Base-by-base conservation (phyloP, 1,140 invertebrate genomes). In the Coptotermes formosanus region DNA sequence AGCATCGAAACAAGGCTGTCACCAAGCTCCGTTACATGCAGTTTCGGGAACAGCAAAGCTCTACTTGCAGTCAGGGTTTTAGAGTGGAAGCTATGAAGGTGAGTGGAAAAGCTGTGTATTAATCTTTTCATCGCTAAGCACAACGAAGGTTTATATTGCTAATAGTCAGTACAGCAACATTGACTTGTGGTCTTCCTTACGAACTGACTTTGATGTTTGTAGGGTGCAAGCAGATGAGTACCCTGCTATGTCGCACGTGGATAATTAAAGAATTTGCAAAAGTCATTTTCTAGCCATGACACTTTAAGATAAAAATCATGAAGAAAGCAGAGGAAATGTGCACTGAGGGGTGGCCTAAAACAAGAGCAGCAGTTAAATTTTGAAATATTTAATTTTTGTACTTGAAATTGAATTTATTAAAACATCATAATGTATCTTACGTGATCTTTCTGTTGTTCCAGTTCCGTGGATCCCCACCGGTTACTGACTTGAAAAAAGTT, bases 1-100 rank as follows among this genome's bases (percentile, higher is more conserved):
- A 99, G 91, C 94, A 96, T 88, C 91, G 93, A 59, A 90, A 93
- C 1, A 92, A 94, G 87, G 97, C 97, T 7, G 96, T 99, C 12
- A 98, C 97, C 2, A 99, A 99, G 92, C 92, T 98, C 86, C 93
- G 97, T 25, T 99, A 99, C 91, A 98, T 98, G 97, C 95, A 97
- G 89, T 99, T 99, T 91, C 92, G 98, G 64, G 98, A 99, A 91
- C 92, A 96, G 87, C 95, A 98, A 89, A 98, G 97, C 87, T 99
- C 98, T 4, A 97, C 97, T 0, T 96, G 97, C 64, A 95, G 95
- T 84, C 95, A 98, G 88, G 98, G 98, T 2, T 99, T 99, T 90
- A 92, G 98, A 87, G 98, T 99, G 87, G 98, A 99, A 91, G 98
- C 97, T 38, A 95, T 99, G 90, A 98, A 98, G 91, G 94, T 95